Conservation (phyloP, 2,888 invertebrate species). For the Tachina fera region DNA sequence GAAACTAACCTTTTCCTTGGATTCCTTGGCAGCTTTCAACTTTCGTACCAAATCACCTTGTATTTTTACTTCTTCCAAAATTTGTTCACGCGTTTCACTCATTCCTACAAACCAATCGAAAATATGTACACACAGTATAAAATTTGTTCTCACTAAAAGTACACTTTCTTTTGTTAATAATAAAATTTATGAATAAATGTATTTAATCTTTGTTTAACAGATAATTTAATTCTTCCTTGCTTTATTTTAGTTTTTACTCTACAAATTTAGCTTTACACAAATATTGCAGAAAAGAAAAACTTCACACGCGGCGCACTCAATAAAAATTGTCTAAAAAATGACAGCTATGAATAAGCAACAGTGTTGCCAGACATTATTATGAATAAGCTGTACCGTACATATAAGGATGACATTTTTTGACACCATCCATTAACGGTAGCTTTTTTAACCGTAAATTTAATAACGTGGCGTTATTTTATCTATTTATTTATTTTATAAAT, state of each 20-base stretch:
- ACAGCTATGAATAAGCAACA: constrained; percentile 34
- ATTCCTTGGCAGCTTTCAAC: constrained; percentile 91
- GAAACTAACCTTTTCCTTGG: constrained; percentile 87
- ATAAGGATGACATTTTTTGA: constrained; percentile 11
- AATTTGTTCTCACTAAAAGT: constrained; percentile 16
- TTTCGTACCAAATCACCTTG: constrained; percentile 93
- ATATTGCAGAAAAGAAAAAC: constrained; percentile 52
- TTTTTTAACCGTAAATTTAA: background rate
- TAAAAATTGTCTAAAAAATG: constrained; percentile 53
- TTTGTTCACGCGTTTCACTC: constrained; percentile 84
- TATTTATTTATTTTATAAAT: too few species aligned
- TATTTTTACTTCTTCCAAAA: constrained; percentile 86
- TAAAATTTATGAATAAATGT: background rate
- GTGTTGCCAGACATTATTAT: constrained; percentile 25
- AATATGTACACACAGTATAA: constrained; percentile 29
- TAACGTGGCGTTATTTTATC: background rate
- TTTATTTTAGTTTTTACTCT: constrained; percentile 31
- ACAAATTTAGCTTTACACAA: constrained; percentile 12
- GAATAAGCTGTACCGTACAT: background rate
- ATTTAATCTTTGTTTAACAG: constrained; percentile 1
- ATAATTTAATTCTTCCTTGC: background rate
- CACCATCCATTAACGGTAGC: background rate
- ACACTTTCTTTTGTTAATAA: background rate
- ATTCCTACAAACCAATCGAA: constrained; percentile 75
- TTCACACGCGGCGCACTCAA: constrained; percentile 59